A percentile compares a stretch with the other conserved stretches of the same genome.
Evolutionary conservation across 2,888 invertebrate species (phyloP).

Genomic region (Drosophila borborema): DNA sequence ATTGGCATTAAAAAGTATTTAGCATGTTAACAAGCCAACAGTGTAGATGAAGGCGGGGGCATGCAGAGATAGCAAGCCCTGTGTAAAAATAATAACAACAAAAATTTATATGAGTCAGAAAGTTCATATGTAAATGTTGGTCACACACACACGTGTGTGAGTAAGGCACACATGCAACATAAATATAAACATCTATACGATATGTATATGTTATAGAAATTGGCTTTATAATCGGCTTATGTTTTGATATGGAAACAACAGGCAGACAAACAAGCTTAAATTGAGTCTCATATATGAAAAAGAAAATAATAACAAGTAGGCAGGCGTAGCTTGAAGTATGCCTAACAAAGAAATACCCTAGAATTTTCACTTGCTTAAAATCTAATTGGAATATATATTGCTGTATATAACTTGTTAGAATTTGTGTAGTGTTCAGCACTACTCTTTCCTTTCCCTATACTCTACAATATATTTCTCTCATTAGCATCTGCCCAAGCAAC

Average conservation of each 20-base stretch:
- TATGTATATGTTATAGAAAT: constrained; percentile 62
- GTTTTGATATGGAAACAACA: constrained; percentile 68
- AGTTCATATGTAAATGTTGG: constrained; percentile 48
- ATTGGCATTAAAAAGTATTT: constrained; percentile 74
- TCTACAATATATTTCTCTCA: neutral
- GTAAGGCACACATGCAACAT: constrained; percentile 29
- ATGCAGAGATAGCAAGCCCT: neutral
- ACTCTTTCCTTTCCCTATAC: too few species aligned
- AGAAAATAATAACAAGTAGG: constrained; percentile 43
- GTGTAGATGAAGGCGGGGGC: neutral
- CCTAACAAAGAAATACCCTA: neutral
- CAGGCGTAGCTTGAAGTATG: neutral
- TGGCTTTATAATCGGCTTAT: constrained; percentile 75
- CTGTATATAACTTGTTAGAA: neutral
- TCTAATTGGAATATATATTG: neutral
- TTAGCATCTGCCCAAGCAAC: neutral
- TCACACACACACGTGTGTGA: constrained; percentile 12
- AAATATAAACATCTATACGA: constrained; percentile 47
- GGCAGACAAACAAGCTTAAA: constrained; percentile 70
- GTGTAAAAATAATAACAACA: constrained; percentile 50
- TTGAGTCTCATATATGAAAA: constrained; percentile 58
- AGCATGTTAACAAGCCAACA: constrained; percentile 72
- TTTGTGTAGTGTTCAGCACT: neutral
- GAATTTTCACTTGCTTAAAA: too few species aligned
- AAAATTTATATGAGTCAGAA: constrained; percentile 57